A percentile compares a stretch with the other conserved stretches of the same genome.
Evolutionary conservation across 2,113 vertebrate genomes (phyloP).

Genomic region (Tragulus kanchil): DNA sequence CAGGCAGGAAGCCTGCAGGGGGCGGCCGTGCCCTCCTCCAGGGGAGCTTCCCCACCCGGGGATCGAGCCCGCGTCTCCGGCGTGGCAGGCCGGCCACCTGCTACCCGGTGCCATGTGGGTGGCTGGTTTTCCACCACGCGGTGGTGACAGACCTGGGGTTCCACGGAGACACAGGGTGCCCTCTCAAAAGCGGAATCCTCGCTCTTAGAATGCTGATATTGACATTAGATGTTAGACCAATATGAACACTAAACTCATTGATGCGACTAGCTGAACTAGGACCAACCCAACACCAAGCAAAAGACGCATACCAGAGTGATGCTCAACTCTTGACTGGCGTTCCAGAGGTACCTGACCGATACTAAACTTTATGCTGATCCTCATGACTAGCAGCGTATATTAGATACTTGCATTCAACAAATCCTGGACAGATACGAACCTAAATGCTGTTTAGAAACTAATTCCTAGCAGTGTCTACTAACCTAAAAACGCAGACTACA

Average conservation of each 20-base stretch:
- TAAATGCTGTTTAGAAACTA: neutral
- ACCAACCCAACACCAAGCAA: neutral
- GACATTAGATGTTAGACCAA: too few species aligned
- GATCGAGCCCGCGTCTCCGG: too few species aligned
- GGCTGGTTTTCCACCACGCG: too few species aligned
- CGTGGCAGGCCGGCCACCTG: too few species aligned
- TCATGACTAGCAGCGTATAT: neutral
- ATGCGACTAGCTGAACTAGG: neutral
- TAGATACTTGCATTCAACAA: neutral
- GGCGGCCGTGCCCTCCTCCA: too few species aligned
- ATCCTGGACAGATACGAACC: rapidly evolving
- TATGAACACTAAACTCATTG: rapidly evolving
- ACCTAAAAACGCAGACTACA: neutral
- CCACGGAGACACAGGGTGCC: neutral
- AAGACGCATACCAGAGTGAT: neutral
- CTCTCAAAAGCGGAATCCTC: neutral
- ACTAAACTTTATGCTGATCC: neutral
- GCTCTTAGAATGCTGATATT: too few species aligned
- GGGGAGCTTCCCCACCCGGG: too few species aligned
- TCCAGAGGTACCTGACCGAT: neutral
- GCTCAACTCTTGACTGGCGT: too few species aligned
- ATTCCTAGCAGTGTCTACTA: neutral
- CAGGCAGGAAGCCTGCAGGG: too few species aligned
- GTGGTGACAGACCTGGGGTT: neutral
- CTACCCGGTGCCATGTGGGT: too few species aligned